These are phyloP conservation scores for Microctenopoma steveboyesi DNA, from an alignment of 2,797 vertebrate genomes.

Conservation along the genomic window DNA sequence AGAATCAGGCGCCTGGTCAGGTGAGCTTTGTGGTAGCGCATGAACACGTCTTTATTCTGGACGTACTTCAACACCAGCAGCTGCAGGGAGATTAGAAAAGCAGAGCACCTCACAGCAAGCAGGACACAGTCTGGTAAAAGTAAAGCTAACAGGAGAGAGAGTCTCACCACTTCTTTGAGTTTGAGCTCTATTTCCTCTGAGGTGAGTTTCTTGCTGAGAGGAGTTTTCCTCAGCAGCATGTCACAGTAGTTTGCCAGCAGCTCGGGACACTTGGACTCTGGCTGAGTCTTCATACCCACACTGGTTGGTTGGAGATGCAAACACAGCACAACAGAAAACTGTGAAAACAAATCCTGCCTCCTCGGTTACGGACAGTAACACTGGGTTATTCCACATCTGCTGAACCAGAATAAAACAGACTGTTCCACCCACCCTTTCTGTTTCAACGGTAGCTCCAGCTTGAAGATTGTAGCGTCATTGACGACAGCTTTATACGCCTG, in stretches of 20 bases:
- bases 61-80: slow-evolving; percentile 88
- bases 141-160: neutral
- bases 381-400: neutral
- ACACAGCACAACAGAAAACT: neutral
- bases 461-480: slow-evolving; percentile 98
- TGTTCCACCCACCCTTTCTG: slow-evolving; percentile 91
- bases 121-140: slow-evolving; percentile 78
- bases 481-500: slow-evolving; percentile 98
- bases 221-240: slow-evolving; percentile 97
- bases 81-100: slow-evolving; percentile 31
- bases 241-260: slow-evolving; percentile 99
- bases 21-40: slow-evolving; percentile 98
- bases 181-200: slow-evolving; percentile 98
- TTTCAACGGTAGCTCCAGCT: slow-evolving; percentile 96
- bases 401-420: too few relatives aligned
- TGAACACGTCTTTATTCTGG: slow-evolving; percentile 98
- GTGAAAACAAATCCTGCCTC: too few relatives aligned
- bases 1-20: slow-evolving; percentile 95
- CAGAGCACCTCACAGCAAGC: slow-evolving; percentile 23
- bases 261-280: slow-evolving; percentile 97
- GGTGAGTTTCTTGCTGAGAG: slow-evolving; percentile 97
- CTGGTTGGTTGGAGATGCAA: slow-evolving; percentile 65
- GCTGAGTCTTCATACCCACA: slow-evolving; percentile 96
- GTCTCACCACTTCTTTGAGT: slow-evolving; percentile 96
- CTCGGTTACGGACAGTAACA: rapidly evolving